Base-by-base conservation (phyloP, 2,888 invertebrate species). In the Machimus atricapillus region DNA sequence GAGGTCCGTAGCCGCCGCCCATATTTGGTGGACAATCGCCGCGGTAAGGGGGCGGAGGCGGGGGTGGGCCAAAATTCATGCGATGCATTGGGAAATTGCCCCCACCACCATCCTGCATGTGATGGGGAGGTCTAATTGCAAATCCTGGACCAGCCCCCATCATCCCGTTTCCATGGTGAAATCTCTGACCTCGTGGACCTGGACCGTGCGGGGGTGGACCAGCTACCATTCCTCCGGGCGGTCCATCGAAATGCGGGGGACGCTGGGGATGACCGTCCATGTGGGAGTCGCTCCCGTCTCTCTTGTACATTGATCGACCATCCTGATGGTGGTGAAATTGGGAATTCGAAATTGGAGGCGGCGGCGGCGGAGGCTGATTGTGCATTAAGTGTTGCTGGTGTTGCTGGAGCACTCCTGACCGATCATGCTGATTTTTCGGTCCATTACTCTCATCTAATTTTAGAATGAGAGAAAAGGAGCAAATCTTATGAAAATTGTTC, bases 1-100 rank as follows among this genome's bases (percentile, higher is more conserved):
- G 79, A 19, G 87, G 88, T 9, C 83, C 82, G 66, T 82, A 82
- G 16, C 86, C 85, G 1, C 88, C 86, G 73, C 78, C 83, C 74
- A 85, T 74, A 58, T 85, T 87, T 31, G 83, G 78, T 19, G 85
- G 73, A 40, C 79, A 82, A 77, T 76, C 85, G 1, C 87, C 88
- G 9, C 88, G 88, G 76, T 87, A 88, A 19, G 88, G 73, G 14
- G 88, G 88, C 7, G 88, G 88, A 5, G 88, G 88, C 23, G 87
- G 88, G 2, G 88, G 88, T 31, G 88, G 88, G 2, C 88, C 87
- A 34, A 88, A 87, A 85, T 88, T 88, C 86, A 88, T 87, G 8
- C 88, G 86, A 87, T 88, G 88, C 85, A 88, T 86, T 27, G 79
- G 83, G n/a, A 88, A 88, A 79, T 87, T 87, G 14, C 58, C 78